phyloP scores from a whole-genome alignment of 1,140 invertebrate species.

The Drosophila athabasca region DNA sequence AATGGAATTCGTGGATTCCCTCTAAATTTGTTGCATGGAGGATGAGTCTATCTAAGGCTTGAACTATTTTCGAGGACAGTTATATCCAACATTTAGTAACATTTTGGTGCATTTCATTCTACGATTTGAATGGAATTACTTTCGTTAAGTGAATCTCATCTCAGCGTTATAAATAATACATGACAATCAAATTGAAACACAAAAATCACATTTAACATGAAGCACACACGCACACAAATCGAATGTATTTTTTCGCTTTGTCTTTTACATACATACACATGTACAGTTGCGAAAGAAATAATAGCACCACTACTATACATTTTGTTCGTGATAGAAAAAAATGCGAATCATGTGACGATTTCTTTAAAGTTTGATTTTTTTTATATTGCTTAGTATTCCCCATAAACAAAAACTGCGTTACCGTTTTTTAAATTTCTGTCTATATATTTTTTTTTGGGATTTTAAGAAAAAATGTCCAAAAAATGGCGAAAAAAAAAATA shows the following conservation, averaged over 20 bases:
- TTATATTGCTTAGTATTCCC: no score
- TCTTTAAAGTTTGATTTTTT: no score
- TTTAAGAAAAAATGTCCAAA: no score
- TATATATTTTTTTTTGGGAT: no score
- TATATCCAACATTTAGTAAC: slow-evolving; percentile 33
- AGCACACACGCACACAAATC: slow-evolving; percentile 30
- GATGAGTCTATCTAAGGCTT: slow-evolving; percentile 33
- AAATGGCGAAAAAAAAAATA: no score
- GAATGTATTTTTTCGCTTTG: slow-evolving; percentile 46
- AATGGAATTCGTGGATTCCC: background rate
- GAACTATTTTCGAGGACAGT: background rate
- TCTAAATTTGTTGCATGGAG: slow-evolving; percentile 6
- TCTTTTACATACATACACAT: slow-evolving; percentile 53
- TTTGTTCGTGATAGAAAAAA: no score
- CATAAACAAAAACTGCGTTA: no score
- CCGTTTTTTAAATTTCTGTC: no score
- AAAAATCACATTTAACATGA: slow-evolving; percentile 22
- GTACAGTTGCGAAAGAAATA: no score
- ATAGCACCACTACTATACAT: no score
- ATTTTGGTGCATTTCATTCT: slow-evolving; percentile 40
- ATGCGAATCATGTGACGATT: no score
- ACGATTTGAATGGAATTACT: slow-evolving; percentile 4
- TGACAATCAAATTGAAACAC: slow-evolving; percentile 26
- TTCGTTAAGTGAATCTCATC: background rate
- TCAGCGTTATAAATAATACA: background rate